These are phyloP conservation scores for Augiades crinisus DNA, from an alignment of 2,888 invertebrate genomes.

Conservation along the genomic window DNA sequence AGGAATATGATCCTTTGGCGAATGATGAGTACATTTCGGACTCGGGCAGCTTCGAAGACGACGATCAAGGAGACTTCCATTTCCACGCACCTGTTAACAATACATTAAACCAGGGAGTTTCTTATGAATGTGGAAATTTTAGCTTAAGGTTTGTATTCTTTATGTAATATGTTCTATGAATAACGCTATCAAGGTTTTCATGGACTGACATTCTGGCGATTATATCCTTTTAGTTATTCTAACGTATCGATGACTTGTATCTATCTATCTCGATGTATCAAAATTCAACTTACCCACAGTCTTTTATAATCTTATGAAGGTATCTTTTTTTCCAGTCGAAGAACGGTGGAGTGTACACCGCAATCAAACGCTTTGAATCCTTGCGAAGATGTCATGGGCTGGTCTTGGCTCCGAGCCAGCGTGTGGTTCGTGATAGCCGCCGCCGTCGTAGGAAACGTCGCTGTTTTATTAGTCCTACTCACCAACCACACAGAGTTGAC, in stretches of 20 bases:
- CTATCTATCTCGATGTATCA: too few species aligned
- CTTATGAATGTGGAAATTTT: constrained; percentile 60
- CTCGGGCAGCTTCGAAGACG: constrained; percentile 55
- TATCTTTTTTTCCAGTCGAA: constrained; percentile 44
- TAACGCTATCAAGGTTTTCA: too few species aligned
- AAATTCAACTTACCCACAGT: too few species aligned
- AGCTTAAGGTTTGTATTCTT: constrained; percentile 51
- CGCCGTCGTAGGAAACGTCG: constrained; percentile 91
- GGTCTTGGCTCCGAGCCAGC: constrained; percentile 87
- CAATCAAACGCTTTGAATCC: constrained; percentile 91
- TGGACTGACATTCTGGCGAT: too few species aligned
- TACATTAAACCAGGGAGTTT: constrained; percentile 41
- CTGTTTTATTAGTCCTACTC: constrained; percentile 89
- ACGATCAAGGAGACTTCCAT: constrained; percentile 58
- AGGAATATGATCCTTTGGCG: constrained; percentile 48
- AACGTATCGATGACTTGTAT: too few species aligned
- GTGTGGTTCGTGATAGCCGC: constrained; percentile 94
- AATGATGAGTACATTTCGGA: constrained; percentile 56
- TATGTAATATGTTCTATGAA: too few species aligned
- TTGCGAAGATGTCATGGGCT: constrained; percentile 95
- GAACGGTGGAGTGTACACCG: constrained; percentile 85
- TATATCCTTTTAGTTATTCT: too few species aligned
- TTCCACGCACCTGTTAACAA: constrained; percentile 62
- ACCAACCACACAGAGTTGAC: constrained; percentile 78
- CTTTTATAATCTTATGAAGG: too few species aligned